Percentiles rank a stretch among this genome's conserved stretches.
Evolutionary conservation across 2,797 vertebrate species (phyloP).

Genomic region (Schizothorax lantsangensis): DNA sequence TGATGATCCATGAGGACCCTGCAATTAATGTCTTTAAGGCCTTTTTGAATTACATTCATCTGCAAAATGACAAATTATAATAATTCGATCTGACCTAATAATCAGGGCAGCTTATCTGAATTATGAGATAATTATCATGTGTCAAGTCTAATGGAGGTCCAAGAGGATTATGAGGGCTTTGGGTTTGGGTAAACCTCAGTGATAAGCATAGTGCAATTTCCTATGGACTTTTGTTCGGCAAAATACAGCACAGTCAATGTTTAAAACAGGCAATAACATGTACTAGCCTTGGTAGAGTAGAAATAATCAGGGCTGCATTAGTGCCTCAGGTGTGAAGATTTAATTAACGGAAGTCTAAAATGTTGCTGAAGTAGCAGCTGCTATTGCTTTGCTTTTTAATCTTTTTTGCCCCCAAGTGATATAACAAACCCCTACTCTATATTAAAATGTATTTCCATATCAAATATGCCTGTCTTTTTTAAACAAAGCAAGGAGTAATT

Average conservation of each 20-base stretch:
- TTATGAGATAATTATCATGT: conserved; percentile 69
- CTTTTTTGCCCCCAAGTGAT: background rate
- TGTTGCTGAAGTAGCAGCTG: background rate
- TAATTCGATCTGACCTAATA: conserved; percentile 14
- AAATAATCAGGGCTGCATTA: conserved; percentile 2
- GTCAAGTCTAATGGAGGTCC: conserved; percentile 71
- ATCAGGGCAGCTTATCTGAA: conserved; percentile 40
- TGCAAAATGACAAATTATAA: conserved; percentile 27
- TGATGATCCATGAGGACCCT: background rate
- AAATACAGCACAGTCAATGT: background rate
- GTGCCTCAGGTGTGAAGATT: background rate
- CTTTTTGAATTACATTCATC: background rate
- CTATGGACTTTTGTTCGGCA: background rate
- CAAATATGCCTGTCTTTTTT: background rate
- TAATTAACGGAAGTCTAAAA: background rate
- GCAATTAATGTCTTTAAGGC: conserved; percentile 15
- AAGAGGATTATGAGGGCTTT: conserved; percentile 69
- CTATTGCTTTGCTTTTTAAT: conserved; percentile 8
- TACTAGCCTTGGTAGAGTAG: background rate
- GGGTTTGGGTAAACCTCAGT: conserved; percentile 11
- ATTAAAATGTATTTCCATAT: background rate
- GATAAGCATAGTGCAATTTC: background rate
- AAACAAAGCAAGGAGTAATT: background rate
- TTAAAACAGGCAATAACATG: background rate
- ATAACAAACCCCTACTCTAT: background rate